Evolutionary conservation across 2,797 vertebrate species (phyloP).

Genomic region (Anolis apletophallus): DNA sequence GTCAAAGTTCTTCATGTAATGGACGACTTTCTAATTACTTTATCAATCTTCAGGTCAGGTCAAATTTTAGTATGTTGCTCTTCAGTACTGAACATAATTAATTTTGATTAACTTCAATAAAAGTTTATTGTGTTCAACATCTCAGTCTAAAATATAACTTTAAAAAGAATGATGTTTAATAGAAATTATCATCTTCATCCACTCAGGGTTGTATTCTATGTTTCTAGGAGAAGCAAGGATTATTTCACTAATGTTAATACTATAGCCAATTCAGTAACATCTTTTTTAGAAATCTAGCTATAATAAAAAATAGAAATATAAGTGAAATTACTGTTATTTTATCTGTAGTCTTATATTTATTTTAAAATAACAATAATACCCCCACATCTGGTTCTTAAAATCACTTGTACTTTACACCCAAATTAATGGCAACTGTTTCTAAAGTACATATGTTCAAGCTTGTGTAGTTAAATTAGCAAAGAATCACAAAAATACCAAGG

Average conservation of each 20-base stretch:
- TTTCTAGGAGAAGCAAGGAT: neutral
- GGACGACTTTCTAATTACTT: conserved; percentile 3
- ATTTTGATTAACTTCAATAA: conserved; percentile 29
- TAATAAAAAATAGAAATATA: neutral
- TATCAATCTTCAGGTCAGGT: neutral
- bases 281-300: neutral
- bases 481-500: neutral
- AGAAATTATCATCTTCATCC: conserved; percentile 40
- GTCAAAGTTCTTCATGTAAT: neutral
- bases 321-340: conserved; percentile 1
- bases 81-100: neutral
- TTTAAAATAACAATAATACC: no score
- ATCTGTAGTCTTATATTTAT: conserved; percentile 34
- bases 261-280: conserved; percentile 16
- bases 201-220: neutral
- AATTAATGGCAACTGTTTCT: neutral
- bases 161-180: conserved; percentile 41
- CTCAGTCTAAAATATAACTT: conserved; percentile 1
- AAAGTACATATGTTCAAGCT: neutral
- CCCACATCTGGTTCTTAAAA: neutral
- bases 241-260: neutral
- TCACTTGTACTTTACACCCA: neutral
- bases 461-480: neutral
- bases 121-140: conserved; percentile 14
- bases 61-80: conserved; percentile 6